Percentiles rank a stretch among this genome's conserved stretches.
phyloP scores from a whole-genome alignment of 2,888 invertebrate species.

The Portevinia maculata region DNA sequence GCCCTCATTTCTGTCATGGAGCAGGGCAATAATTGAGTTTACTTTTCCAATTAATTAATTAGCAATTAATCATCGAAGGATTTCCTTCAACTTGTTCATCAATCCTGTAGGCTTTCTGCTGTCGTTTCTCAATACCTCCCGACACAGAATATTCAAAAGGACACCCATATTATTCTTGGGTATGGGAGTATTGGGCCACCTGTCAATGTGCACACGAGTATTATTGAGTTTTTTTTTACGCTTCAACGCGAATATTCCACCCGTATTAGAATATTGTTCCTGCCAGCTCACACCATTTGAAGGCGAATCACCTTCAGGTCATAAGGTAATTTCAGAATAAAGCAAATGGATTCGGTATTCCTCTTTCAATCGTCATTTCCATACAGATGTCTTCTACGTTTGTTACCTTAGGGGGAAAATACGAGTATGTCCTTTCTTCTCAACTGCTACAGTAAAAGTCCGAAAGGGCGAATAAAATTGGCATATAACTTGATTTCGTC shows the following conservation, averaged over 20 bases:
- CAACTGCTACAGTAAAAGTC: constrained; percentile 13
- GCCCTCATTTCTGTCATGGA: constrained; percentile 46
- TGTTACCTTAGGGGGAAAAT: constrained; percentile 53
- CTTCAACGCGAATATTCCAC: constrained; percentile 37
- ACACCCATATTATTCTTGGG: constrained; percentile 35
- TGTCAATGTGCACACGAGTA: constrained; percentile 64
- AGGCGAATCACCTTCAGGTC: constrained; percentile 58
- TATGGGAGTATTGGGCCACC: constrained; percentile 53
- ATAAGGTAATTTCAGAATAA: constrained; percentile 24
- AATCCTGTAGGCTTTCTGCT: constrained; percentile 55
- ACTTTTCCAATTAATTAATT: constrained; percentile 74
- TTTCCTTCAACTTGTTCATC: constrained; percentile 58
- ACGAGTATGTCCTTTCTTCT: constrained; percentile 28
- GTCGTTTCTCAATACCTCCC: constrained; percentile 16
- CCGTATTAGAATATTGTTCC: constrained; percentile 64
- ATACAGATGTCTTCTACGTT: constrained; percentile 59
- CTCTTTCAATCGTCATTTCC: no score
- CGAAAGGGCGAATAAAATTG: constrained; percentile 44
- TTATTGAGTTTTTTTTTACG: constrained; percentile 54
- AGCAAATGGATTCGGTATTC: constrained; percentile 13
- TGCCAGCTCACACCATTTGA: constrained; percentile 10
- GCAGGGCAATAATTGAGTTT: constrained; percentile 45
- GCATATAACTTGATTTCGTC: constrained; percentile 70
- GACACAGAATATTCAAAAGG: constrained; percentile 12
- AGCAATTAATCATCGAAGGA: constrained; percentile 72